Evolutionary conservation across 1,140 invertebrate genomes (phyloP), one percentile per base, ranked within the genome.

Genomic region (Lepidurus apus): DNA sequence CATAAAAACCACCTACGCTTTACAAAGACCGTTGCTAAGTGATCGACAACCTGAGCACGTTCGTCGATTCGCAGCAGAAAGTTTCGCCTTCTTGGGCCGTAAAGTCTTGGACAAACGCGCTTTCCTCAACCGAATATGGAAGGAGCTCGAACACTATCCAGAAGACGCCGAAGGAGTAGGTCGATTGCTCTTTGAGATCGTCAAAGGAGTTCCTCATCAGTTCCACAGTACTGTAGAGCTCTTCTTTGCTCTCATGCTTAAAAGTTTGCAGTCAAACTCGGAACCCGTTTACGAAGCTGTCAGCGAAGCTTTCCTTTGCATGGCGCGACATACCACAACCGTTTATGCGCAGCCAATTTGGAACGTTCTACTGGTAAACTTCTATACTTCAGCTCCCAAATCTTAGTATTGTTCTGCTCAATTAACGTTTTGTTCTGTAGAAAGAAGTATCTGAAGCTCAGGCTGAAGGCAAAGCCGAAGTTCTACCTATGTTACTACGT

Each of bases 51-150:
- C 92, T 77, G 87, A 89, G 76, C 95, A 96, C 83, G 91, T 97
- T n/a, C 91, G 91, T 80, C 91, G 91, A 84, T 97, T 97, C 89
- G 94, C 95, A n/a, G 93, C 94, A 1, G 94, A 97, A 86, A 94
- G 93, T 86, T 97, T 98, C 88, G 91, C 95, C 13, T 97, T 95
- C 87, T 91, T 97, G 1, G 92, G 94, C 8, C 87, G 95, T 80
- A 96, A 97, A 89, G 90, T 95, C 47, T 91, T 89, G 81, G 92
- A 96, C 81, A 93, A 92, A 81, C 87, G 90, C 9, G 88, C 89
- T 24, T 92, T 97, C 84, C 86, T 96, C 42, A 85, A 88, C 74
- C 86, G 92, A 34, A 84, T 96, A 8, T 85, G 97, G 6, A 86
- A 88, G 82, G 88, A 89, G 43, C 85, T 96, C 9, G 83, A 90